Evolutionary conservation across 2,888 invertebrate genomes (phyloP), one percentile per base, ranked within the genome.

Genomic region (Branchinecta sandiegonensis): DNA sequence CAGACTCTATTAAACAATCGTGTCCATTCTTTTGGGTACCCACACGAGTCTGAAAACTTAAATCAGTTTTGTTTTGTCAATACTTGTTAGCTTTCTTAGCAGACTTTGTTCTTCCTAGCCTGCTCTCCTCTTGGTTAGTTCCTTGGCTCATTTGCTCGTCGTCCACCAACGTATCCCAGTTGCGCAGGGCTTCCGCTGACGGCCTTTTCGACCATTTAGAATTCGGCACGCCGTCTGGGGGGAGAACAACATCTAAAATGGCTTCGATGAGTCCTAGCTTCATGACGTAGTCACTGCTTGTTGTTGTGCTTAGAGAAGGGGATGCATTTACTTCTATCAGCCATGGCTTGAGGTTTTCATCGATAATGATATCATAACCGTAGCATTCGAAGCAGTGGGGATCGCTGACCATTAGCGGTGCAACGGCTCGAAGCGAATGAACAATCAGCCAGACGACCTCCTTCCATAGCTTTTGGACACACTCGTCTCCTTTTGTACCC

Each of bases 331-430:
- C 86, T 81, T 93, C 93, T 68, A 93, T 89, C 12, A 93, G 80
- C 93, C 93, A 95, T 0, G 95, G 95, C 76, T 95, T 95, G 47
- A 95, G 79, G 75, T 88, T 87, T 76, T 93, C 89, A 77, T 95
- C 95, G 73, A 95, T 94, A 73, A 95, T 95, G 67, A 95, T 94
- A 76, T 95, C 95, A 76, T 92, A 95, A 63, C 95, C 95, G 76
- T 95, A 96, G 75, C 93, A 93, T 78, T 93, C 93, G 76, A 90
- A 92, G 75, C 92, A 92, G 77, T 92, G 92, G 67, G 91, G 81
- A 78, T 95, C 94, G 73, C 90, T 69, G 13, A 69, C 46, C 84
- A 95, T 93, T 13, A 93, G 89, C 1, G 92, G 90, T 8, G 91
- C 86, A 1, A 94, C 94, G 4, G 94, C 90, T 79, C 92, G 91